Evolutionary conservation across 2,113 vertebrate species (phyloP), one percentile per base, ranked within the genome.

Genomic region (Lampris megalopsis): DNA sequence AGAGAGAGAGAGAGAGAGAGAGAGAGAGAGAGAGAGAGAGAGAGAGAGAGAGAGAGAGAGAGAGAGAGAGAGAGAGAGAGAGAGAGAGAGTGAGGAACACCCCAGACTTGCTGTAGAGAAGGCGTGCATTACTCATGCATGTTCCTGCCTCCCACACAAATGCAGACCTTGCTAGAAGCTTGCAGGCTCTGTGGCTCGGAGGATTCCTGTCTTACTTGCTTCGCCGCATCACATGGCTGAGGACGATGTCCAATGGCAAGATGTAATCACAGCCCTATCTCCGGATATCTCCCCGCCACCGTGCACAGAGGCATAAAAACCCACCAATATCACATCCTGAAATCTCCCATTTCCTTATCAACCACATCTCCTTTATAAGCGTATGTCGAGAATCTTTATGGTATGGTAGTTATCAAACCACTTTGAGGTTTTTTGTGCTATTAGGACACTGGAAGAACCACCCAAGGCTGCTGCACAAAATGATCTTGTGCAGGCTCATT

Each of bases 191-290:
- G 68, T 82, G 78, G 70, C 68, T 90, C 62, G 83, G 63, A 83
- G 74, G 81, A 86, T 90, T 91, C 88, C 90, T 87, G 89, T 91
- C 89, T 90, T 87, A 88, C 89, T 70, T 80, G 85, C 83, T 90
- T 62, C 69, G 79, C 86, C 43, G 56, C 73, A 76, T 89, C 89
- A 85, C 70, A 77, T 78, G 64, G 13, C 63, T 2, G 75, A 70
- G 86, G 82, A 84, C 53, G 73, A 43, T 47, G 61, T 82, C 82
- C 84, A 86, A 11, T 8, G 41, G 38, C 8, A 38, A 63, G 86
- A 24, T 24, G 24, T 24, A 75, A 73, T 82, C 61, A 68, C 65
- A 43, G 77, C 43, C 48, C 70, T 49, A 68, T 70, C 47, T 82
- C 62, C 53, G 35, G 3, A 71, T 60, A 75, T 49, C 35, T 81